These are phyloP conservation scores for Hermetia illucens DNA, from an alignment of 1,140 invertebrate genomes.

Conservation along the genomic window DNA sequence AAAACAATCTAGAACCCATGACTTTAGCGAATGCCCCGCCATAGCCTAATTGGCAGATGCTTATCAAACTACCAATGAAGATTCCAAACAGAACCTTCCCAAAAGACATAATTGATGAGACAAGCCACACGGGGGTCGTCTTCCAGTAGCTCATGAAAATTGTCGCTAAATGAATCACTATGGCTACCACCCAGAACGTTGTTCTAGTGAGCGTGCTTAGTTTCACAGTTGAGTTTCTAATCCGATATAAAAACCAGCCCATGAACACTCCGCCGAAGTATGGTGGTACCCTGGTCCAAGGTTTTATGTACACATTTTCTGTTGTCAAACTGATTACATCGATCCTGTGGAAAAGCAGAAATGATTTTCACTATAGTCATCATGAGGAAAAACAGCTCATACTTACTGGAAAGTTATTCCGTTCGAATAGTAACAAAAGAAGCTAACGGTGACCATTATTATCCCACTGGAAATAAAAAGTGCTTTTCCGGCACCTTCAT, in stretches of 20 bases:
- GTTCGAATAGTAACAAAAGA: conserved; percentile 8
- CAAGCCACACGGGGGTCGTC: conserved; percentile 10
- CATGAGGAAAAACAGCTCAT: too few species aligned
- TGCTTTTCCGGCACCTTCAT: conserved; percentile 5
- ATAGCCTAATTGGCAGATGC: conserved; percentile 9
- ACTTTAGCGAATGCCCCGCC: conserved; percentile 9
- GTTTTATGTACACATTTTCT: conserved; percentile 11
- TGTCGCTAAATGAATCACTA: conserved; percentile 11
- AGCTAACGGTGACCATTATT: conserved; percentile 7
- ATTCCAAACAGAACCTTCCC: conserved; percentile 20
- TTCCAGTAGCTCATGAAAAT: conserved; percentile 14
- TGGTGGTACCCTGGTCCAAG: conserved; percentile 11
- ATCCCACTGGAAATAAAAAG: conserved; percentile 5
- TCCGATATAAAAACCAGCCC: conserved; percentile 6
- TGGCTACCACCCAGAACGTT: conserved; percentile 14
- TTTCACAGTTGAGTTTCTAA: not conserved
- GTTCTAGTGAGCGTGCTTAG: conserved; percentile 5
- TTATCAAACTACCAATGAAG: conserved; percentile 14
- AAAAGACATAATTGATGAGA: conserved; percentile 12
- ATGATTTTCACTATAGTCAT: too few species aligned
- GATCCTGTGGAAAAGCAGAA: conserved; percentile 8
- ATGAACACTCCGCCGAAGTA: conserved; percentile 9
- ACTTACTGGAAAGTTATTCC: conserved; percentile 14
- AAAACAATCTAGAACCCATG: conserved; percentile 7
- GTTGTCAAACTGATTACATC: conserved; percentile 9